Percentiles rank a stretch among this genome's conserved stretches.
These are phyloP conservation scores for Pagetopsis macropterus DNA, from an alignment of 2,797 vertebrate genomes.

Conservation along the genomic window DNA sequence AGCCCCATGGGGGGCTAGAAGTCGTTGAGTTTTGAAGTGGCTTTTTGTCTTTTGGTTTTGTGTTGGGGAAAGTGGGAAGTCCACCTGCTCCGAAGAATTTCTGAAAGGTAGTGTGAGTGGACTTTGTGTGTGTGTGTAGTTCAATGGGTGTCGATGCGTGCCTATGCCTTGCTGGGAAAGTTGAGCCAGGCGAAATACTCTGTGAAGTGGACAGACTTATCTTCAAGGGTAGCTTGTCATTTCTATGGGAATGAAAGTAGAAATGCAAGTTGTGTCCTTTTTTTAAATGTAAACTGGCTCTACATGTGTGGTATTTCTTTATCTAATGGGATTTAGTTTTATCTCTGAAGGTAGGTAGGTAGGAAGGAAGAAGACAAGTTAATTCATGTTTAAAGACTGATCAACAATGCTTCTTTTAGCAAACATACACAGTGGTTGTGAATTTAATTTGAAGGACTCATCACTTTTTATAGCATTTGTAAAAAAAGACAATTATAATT, in stretches of 20 bases:
- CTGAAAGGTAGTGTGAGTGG: constrained; percentile 46
- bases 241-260: constrained; percentile 18
- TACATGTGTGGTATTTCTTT: constrained; percentile 2
- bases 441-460: no score
- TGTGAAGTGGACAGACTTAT: constrained; percentile 20
- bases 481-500: constrained; percentile 7
- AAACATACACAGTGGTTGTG: not conserved
- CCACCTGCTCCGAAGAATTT: constrained; percentile 78
- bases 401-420: not conserved
- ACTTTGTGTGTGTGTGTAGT: constrained; percentile 1
- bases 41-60: constrained; percentile 79
- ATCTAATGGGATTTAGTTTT: not conserved
- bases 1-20: constrained; percentile 74
- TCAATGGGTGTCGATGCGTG: not conserved
- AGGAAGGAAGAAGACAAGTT: constrained; percentile 6
- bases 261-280: not conserved
- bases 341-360: constrained; percentile 3
- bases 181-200: constrained; percentile 38
- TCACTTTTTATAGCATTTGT: not conserved
- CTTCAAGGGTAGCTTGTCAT: constrained; percentile 41
- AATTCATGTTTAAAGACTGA: constrained; percentile 12
- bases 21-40: constrained; percentile 78
- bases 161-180: constrained; percentile 28
- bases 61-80: constrained; percentile 71
- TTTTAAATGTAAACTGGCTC: constrained; percentile 6